Evolutionary conservation across 2,113 vertebrate genomes (phyloP).

Genomic region (Anguilla japonica): DNA sequence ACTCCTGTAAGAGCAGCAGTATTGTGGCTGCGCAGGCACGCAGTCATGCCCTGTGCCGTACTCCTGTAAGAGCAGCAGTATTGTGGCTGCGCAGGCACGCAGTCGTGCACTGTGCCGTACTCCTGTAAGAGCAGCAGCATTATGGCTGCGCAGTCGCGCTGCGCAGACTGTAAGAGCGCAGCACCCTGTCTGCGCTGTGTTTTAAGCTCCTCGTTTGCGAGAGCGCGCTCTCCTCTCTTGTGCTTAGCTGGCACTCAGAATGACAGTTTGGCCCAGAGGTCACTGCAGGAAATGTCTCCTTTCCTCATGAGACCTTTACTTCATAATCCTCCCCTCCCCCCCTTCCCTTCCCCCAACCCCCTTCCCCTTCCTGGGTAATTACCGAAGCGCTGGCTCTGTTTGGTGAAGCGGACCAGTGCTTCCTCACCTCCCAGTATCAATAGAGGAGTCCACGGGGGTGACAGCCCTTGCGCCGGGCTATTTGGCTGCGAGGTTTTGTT

Average conservation of each 20-base stretch:
- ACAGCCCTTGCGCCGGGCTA: constrained; percentile 35
- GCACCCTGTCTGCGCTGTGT: no score
- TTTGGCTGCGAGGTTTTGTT: constrained; percentile 44
- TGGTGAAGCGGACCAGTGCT: constrained; percentile 23
- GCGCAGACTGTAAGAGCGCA: no score
- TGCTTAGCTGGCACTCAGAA: constrained; percentile 15
- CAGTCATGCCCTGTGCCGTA: no score
- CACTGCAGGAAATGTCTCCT: constrained; percentile 31
- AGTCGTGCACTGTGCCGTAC: no score
- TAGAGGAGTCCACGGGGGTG: constrained; percentile 43
- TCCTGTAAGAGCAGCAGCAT: no score
- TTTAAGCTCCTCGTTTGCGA: constrained; percentile 12
- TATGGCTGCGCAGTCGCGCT: no score
- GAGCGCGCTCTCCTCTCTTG: constrained; percentile 23
- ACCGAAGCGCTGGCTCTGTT: constrained; percentile 19
- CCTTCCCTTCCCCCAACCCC: neutral
- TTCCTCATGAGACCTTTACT: constrained; percentile 22
- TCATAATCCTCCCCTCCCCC: constrained; percentile 30
- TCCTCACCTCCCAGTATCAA: constrained; percentile 28
- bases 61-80: no score
- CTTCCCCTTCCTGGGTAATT: constrained; percentile 14
- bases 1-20: no score
- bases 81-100: no score
- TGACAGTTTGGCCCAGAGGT: constrained; percentile 30
- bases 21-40: no score